Conservation (phyloP, 1,140 invertebrate genomes). For the Bradynema listronoti region DNA sequence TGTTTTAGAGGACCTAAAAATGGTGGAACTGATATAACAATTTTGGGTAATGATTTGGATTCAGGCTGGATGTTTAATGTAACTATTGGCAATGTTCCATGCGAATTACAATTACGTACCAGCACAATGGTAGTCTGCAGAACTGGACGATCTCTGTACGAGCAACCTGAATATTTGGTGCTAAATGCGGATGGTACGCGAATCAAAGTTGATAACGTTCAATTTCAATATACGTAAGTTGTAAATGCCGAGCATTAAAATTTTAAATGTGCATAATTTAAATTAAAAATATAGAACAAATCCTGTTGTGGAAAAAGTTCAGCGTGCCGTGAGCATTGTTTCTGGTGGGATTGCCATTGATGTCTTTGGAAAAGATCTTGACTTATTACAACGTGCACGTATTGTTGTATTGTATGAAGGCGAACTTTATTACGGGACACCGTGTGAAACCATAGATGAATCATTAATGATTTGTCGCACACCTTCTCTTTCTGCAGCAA, state of each 20-base stretch:
- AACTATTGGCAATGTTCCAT: conserved; percentile 69
- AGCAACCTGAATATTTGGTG: conserved; percentile 32
- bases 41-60: conserved; percentile 82
- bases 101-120: conserved; percentile 66
- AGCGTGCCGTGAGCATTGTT: conserved; percentile 28
- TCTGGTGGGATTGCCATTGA: conserved; percentile 46
- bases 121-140: conserved; percentile 37
- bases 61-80: conserved; percentile 82
- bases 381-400: conserved; percentile 39
- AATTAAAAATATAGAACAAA: too few species aligned
- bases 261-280: conserved; percentile 7
- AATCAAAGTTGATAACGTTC: conserved; percentile 44
- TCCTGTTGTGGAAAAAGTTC: conserved; percentile 36
- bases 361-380: conserved; percentile 38
- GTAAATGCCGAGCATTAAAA: conserved; percentile 2
- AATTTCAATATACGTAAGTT: conserved; percentile 42
- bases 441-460: conserved; percentile 36
- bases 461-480: conserved; percentile 46
- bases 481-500: conserved; percentile 39
- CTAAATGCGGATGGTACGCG: conserved; percentile 49
- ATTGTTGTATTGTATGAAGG: conserved; percentile 46
- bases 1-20: conserved; percentile 78
- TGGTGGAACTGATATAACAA: conserved; percentile 83
- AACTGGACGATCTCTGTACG: conserved; percentile 28
- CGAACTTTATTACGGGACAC: conserved; percentile 25